Evolutionary conservation across 2,113 vertebrate genomes (phyloP).

Genomic region (Melanerpes formicivorus): DNA sequence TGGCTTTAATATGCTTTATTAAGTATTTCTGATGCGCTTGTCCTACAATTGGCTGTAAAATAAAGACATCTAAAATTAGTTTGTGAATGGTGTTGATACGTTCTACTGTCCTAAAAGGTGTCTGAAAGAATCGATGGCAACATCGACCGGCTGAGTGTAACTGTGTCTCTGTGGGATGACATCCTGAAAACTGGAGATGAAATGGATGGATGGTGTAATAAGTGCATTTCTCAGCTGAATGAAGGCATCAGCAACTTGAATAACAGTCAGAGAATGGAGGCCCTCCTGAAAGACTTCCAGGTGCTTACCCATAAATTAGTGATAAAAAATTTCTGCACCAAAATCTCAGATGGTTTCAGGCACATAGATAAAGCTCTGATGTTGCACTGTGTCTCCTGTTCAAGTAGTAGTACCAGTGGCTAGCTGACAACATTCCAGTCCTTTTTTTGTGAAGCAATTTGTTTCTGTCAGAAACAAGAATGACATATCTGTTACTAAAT

Average conservation of each 20-base stretch:
- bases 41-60: background rate
- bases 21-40: background rate
- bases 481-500: background rate
- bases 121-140: conserved; percentile 91
- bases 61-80: background rate
- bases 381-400: background rate
- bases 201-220: conserved; percentile 85
- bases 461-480: background rate
- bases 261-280: conserved; percentile 78
- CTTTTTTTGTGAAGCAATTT: background rate
- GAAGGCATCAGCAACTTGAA: conserved; percentile 80
- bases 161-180: conserved; percentile 88
- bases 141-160: conserved; percentile 79
- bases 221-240: conserved; percentile 80
- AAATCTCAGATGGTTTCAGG: background rate
- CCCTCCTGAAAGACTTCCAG: conserved; percentile 86
- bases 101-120: conserved; percentile 72
- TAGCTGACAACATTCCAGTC: background rate
- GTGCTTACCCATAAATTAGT: conserved; percentile 62
- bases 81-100: background rate
- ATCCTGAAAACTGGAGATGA: conserved; percentile 84
- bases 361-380: background rate
- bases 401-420: background rate
- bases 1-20: background rate
- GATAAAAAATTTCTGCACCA: background rate